These are phyloP conservation scores for Philaethria dido DNA, from an alignment of 2,888 invertebrate species.

Conservation along the genomic window DNA sequence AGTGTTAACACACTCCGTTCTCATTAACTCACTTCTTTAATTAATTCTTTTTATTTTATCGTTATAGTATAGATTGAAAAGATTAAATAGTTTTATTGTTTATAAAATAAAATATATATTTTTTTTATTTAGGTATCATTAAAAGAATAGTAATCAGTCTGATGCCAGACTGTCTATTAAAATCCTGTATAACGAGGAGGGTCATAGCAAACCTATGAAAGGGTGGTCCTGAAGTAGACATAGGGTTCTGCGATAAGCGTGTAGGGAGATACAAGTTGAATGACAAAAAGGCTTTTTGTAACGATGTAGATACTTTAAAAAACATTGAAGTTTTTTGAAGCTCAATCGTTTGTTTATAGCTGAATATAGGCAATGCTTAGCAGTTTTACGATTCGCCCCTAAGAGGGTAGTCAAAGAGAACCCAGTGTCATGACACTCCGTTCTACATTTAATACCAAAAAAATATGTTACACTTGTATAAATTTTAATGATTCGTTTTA, in stretches of 20 bases:
- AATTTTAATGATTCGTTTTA: background rate
- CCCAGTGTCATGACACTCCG: no score
- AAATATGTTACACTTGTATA: background rate
- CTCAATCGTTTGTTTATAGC: background rate
- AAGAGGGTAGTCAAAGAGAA: no score
- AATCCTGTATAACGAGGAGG: background rate
- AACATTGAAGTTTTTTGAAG: background rate
- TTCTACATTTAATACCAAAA: no score
- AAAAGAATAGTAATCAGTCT: background rate
- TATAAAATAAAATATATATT: no score
- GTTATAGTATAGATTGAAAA: no score
- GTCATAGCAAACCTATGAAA: constrained; percentile 1
- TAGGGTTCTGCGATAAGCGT: background rate
- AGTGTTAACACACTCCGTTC: no score
- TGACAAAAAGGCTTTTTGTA: background rate
- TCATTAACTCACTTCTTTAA: no score
- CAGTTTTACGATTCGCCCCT: no score
- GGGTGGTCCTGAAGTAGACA: constrained; percentile 5
- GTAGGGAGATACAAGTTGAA: constrained; percentile 3
- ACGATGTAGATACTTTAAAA: background rate
- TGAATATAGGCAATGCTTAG: no score
- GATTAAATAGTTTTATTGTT: no score
- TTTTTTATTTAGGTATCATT: no score
- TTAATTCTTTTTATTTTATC: no score
- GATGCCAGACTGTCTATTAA: constrained; percentile 1